A percentile compares a stretch with the other conserved stretches of the same genome.
Evolutionary conservation across 1,140 invertebrate species (phyloP).

Genomic region (Orius laevigatus): DNA sequence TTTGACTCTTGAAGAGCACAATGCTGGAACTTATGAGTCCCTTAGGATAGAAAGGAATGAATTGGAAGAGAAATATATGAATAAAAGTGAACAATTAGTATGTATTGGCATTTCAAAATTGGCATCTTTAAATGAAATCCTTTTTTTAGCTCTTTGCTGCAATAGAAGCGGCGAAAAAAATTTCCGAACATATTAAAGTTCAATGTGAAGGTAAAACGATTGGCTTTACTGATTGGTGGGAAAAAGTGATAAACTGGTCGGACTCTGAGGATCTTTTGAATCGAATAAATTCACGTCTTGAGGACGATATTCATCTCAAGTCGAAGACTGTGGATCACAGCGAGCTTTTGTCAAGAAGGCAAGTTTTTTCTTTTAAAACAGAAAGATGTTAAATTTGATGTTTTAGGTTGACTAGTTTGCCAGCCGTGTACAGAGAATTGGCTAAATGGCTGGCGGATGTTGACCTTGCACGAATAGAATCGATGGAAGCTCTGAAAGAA

Average conservation of each 20-base stretch:
- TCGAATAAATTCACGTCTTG: slow-evolving; percentile 14
- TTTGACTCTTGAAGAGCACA: slow-evolving; percentile 28
- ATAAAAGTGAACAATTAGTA: slow-evolving; percentile 24
- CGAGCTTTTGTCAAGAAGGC: no score
- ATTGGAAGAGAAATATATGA: slow-evolving; percentile 43
- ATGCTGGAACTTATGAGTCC: slow-evolving; percentile 30
- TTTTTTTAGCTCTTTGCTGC: slow-evolving; percentile 3
- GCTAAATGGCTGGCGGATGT: slow-evolving; percentile 29
- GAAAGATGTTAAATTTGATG: not conserved
- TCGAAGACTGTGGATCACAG: no score
- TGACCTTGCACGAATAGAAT: slow-evolving; percentile 25
- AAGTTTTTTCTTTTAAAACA: not conserved
- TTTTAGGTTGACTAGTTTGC: slow-evolving; percentile 23
- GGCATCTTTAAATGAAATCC: not conserved
- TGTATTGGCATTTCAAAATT: not conserved
- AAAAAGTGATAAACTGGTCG: slow-evolving; percentile 14
- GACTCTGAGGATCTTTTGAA: slow-evolving; percentile 16
- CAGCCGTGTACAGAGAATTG: slow-evolving; percentile 30
- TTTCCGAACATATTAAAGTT: slow-evolving; percentile 4
- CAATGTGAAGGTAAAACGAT: slow-evolving; percentile 8
- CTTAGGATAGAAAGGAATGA: slow-evolving; percentile 32
- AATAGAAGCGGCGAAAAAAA: slow-evolving; percentile 3
- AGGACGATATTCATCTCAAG: slow-evolving; percentile 5
- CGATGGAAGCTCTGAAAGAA: slow-evolving; percentile 25
- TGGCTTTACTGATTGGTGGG: slow-evolving; percentile 19